A percentile compares a stretch with the other conserved stretches of the same genome.
Evolutionary conservation across 2,797 vertebrate genomes (phyloP).

Genomic region (Xenentodon cancila): DNA sequence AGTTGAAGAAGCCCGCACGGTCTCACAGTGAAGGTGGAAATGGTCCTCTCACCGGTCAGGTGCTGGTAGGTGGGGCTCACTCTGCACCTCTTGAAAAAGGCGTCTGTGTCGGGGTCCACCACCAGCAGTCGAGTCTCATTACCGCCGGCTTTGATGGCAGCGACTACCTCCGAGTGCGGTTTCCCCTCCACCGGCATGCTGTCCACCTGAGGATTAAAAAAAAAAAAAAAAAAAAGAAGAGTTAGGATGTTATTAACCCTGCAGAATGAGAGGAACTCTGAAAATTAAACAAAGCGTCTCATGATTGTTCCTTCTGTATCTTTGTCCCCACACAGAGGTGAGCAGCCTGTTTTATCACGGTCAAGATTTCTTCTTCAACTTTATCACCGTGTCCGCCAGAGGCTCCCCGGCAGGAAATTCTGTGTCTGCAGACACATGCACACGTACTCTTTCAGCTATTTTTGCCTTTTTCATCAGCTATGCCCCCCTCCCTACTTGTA

Average conservation of each 20-base stretch:
- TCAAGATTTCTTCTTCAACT: conserved; percentile 59
- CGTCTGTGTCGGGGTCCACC: conserved; percentile 88
- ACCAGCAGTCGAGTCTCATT: conserved; percentile 87
- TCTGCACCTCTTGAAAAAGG: conserved; percentile 91
- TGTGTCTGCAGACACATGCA: conserved; percentile 38
- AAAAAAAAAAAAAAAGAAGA: neutral
- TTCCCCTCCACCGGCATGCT: conserved; percentile 86
- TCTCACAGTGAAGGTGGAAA: neutral
- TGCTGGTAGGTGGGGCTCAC: conserved; percentile 85
- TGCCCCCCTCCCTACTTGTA: neutral
- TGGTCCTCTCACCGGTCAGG: conserved; percentile 80
- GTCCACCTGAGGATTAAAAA: conserved; percentile 85
- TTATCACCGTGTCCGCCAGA: conserved; percentile 66
- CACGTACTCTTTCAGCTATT: conserved; percentile 18
- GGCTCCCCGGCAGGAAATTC: conserved; percentile 74
- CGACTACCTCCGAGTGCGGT: conserved; percentile 89
- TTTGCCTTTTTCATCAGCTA: too few relatives aligned
- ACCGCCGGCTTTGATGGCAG: conserved; percentile 87
- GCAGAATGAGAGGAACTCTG: conserved; percentile 4
- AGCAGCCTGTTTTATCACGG: conserved; percentile 59
- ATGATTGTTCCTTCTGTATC: neutral
- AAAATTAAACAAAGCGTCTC: neutral
- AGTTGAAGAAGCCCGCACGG: neutral
- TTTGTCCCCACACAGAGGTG: conserved; percentile 56
- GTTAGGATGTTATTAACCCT: neutral